These are phyloP conservation scores for Brachionus angularis DNA, from an alignment of 1,140 invertebrate genomes.

Conservation along the genomic window DNA sequence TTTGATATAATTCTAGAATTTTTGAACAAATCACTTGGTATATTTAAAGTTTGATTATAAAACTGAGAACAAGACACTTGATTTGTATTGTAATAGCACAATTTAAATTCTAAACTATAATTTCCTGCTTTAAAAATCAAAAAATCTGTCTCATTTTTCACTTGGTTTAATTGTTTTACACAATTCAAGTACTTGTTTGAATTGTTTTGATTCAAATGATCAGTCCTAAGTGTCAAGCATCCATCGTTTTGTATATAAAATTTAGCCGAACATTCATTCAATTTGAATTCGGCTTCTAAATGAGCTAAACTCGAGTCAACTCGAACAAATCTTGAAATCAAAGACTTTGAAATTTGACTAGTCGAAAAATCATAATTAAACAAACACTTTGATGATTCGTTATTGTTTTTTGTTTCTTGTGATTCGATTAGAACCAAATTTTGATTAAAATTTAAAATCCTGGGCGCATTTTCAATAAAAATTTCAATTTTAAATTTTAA, in stretches of 20 bases:
- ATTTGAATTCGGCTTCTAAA: conserved; percentile 22
- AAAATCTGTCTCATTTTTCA: too few species aligned
- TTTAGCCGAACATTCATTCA: neutral
- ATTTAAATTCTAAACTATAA: conserved; percentile 13
- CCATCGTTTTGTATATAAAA: conserved; percentile 28
- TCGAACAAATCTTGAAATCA: conserved; percentile 2
- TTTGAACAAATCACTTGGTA: neutral
- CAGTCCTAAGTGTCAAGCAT: neutral
- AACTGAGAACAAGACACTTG: conserved; percentile 19
- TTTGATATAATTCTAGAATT: neutral
- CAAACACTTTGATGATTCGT: neutral
- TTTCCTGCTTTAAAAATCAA: neutral
- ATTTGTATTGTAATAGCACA: conserved; percentile 17
- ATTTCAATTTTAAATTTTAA: neutral
- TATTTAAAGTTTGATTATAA: conserved; percentile 18
- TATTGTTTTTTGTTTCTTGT: neutral
- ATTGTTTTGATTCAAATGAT: neutral
- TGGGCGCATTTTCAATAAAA: neutral
- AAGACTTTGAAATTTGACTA: neutral
- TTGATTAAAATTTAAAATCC: neutral
- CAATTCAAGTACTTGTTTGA: neutral
- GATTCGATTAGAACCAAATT: neutral
- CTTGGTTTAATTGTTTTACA: neutral
- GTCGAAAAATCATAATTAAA: neutral
- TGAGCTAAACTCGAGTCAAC: conserved; percentile 22